Evolutionary conservation across 2,888 invertebrate species (phyloP), one percentile per base, ranked within the genome.

Genomic region (Cerceris rybyensis): DNA sequence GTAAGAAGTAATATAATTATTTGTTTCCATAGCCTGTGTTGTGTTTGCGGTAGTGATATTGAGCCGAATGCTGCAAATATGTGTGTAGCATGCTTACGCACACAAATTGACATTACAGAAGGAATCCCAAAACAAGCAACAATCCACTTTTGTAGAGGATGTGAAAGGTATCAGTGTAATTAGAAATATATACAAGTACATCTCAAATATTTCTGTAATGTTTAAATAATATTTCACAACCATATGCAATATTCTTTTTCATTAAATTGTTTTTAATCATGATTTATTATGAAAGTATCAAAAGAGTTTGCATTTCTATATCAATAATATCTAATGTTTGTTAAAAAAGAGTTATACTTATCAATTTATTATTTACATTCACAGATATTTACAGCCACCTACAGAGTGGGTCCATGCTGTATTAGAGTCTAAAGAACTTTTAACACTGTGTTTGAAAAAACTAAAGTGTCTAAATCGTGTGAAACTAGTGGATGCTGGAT

Each of bases 21-120:
- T 28, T 28, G 28, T 50, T 11, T 61, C 41, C 57, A 0, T 46
- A 85, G 85, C 13, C 69, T 97, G 88, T 99, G 99, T 91, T 99
- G 99, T 90, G 96, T 98, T 92, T 99, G 99, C 93, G 99, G 98
- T 11, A 94, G 95, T 13, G 93, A 95, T 17, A 99, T 99, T 72
- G 96, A 97, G 87, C 97, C 99, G 43, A 99, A 99, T 93, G 97
- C 98, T 2, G 96, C 98, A 0, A 99, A 99, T 93, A 99, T 98
- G 98, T 99, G 99, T 93, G 97, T 98, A 0, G 96, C 96, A 17
- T 99, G 99, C 93, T 93, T 99, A 50, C 94, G 99, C 55, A 96
- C 97, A 46, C 95, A 97, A 89, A 96, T 99, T 5, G 99, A 99
- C 90, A 99, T 99, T 71, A 98, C 98, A 0, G 98, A 98, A 90